phyloP scores from a whole-genome alignment of 1,140 invertebrate genomes.

The Diplogasteroides magnus region DNA sequence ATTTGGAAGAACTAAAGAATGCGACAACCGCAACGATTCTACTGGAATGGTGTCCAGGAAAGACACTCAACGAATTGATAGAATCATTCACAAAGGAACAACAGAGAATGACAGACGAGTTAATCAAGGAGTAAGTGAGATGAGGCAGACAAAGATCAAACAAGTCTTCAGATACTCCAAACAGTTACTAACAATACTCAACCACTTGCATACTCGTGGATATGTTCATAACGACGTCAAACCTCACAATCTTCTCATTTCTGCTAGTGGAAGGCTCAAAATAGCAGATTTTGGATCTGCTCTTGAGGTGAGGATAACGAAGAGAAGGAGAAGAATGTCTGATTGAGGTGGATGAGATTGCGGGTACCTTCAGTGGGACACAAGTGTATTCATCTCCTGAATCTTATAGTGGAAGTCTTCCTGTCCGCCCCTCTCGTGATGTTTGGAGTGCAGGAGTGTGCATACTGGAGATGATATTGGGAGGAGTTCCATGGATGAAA shows the following conservation, averaged over 20 bases:
- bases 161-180: too few relatives aligned
- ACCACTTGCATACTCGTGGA: too few relatives aligned
- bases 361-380: background rate
- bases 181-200: too few relatives aligned
- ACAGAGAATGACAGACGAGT: too few relatives aligned
- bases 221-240: conserved; percentile 60
- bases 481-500: conserved; percentile 2
- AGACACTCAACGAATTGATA: too few relatives aligned
- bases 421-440: conserved; percentile 57
- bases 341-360: background rate
- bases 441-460: conserved; percentile 51
- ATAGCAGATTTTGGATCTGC: conserved; percentile 59
- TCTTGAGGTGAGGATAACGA: conserved; percentile 54
- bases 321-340: background rate
- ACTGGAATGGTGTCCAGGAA: too few relatives aligned
- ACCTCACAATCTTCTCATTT: conserved; percentile 58
- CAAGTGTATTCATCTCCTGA: background rate
- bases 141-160: too few relatives aligned
- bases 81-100: too few relatives aligned
- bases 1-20: too few relatives aligned
- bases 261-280: conserved; percentile 57
- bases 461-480: conserved; percentile 21
- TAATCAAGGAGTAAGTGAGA: too few relatives aligned
- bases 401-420: conserved; percentile 47
- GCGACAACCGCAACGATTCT: too few relatives aligned